These are phyloP conservation scores for Lordiphosa stackelbergi DNA, from an alignment of 1,140 invertebrate species.

Conservation along the genomic window DNA sequence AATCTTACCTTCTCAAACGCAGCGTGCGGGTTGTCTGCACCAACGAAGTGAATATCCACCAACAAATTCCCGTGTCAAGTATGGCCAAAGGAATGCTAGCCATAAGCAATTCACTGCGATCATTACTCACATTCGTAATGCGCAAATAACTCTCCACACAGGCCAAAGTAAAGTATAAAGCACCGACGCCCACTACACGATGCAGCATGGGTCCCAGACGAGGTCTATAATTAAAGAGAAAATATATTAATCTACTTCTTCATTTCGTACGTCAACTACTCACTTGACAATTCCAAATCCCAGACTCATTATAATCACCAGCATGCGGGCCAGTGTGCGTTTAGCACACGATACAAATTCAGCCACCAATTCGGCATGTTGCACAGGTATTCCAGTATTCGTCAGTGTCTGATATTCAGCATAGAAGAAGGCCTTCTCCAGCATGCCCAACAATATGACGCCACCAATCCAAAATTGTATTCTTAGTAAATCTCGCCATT, in stretches of 20 bases:
- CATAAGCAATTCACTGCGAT: conserved; percentile 83
- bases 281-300: conserved; percentile 97
- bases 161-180: conserved; percentile 89
- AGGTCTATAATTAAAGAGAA: conserved; percentile 80
- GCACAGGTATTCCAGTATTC: conserved; percentile 83
- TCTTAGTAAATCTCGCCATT: conserved; percentile 93
- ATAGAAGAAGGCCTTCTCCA: conserved; percentile 92
- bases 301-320: conserved; percentile 94
- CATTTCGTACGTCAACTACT: conserved; percentile 61
- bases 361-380: conserved; percentile 86
- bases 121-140: conserved; percentile 83
- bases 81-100: conserved; percentile 86
- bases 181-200: conserved; percentile 89
- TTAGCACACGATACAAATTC: conserved; percentile 92
- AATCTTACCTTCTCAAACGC: conserved; percentile 83
- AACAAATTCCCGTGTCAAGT: conserved; percentile 85
- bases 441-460: conserved; percentile 91
- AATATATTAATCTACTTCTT: neutral
- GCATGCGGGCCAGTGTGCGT: conserved; percentile 91
- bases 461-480: conserved; percentile 97
- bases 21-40: conserved; percentile 93
- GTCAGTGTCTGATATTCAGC: conserved; percentile 91
- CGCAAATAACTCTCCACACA: conserved; percentile 89
- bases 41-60: conserved; percentile 93
- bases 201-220: conserved; percentile 90